A percentile compares a stretch with the other conserved stretches of the same genome.
Conservation (phyloP, 2,113 vertebrate species). For the Lethenteron reissneri region DNA sequence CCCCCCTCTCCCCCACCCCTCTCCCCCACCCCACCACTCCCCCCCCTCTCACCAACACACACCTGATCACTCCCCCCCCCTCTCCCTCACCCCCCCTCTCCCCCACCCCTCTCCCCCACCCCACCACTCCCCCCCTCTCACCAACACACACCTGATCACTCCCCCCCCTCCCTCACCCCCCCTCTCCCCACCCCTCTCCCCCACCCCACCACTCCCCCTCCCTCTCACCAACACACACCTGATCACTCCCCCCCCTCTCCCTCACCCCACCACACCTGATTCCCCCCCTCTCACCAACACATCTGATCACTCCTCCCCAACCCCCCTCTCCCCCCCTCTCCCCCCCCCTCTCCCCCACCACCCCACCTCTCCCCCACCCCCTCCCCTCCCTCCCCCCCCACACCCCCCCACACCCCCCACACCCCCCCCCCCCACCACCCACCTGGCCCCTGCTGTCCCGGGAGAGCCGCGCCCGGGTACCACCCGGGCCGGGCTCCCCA, state of each 20-base stretch:
- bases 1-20: neutral
- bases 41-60: neutral
- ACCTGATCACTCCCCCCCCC: neutral
- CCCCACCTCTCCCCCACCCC: neutral
- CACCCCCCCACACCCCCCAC: too few relatives aligned
- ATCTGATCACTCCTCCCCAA: neutral
- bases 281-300: neutral
- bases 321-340: neutral
- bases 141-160: too few relatives aligned
- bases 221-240: neutral
- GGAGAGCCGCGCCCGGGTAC: conserved; percentile 87
- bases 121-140: too few relatives aligned
- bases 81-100: neutral
- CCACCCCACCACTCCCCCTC: too few relatives aligned
- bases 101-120: too few relatives aligned
- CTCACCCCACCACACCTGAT: too few relatives aligned
- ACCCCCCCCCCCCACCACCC: conserved; percentile 16
- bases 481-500: conserved; percentile 90
- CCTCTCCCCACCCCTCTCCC: neutral
- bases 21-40: neutral
- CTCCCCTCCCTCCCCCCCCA: too few relatives aligned
- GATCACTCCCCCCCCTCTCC: neutral
- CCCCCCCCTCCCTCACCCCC: neutral
- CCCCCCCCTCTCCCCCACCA: neutral
- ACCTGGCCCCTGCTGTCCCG: conserved; percentile 83